A percentile compares a stretch with the other conserved stretches of the same genome.
Conservation (phyloP, 2,113 vertebrate genomes). For the Felis catus region F.catus_Fca126_mat1.0 CM031419.1:27101501-27102000, state of each 20-base stretch:
- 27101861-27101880: neutral
- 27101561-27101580: neutral
- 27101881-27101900: neutral
- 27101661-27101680: neutral
- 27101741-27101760: neutral
- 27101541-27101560: neutral
- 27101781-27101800: neutral
- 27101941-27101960: neutral
- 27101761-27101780: neutral
- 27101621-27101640: neutral
- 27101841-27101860: neutral
- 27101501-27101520: conserved; percentile 3
- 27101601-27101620: neutral
- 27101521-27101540: neutral
- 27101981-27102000: neutral
- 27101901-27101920: neutral
- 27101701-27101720: neutral
- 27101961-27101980: neutral
- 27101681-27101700: neutral
- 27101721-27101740: conserved; percentile 8
- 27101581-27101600: neutral
- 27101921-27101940: neutral
- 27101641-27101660: neutral
- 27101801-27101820: conserved; percentile 9
- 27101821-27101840: neutral